These are phyloP conservation scores for Anableps anableps DNA, from an alignment of 2,797 vertebrate species.

Conservation along the genomic window DNA sequence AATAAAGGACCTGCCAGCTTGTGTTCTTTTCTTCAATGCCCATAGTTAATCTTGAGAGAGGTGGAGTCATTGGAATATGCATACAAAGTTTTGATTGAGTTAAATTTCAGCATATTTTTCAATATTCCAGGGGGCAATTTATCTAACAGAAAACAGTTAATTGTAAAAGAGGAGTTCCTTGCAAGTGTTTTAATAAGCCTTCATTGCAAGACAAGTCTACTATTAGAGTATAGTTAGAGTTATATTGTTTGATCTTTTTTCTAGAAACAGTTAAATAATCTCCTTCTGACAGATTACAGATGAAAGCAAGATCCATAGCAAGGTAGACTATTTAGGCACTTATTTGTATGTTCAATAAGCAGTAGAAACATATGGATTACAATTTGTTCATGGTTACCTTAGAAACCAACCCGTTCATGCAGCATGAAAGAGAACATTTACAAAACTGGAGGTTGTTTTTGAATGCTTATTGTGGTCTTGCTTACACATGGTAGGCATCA, in stretches of 20 bases:
- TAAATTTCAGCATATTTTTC: slow-evolving; percentile 4
- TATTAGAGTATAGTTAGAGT: background rate
- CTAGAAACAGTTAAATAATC: background rate
- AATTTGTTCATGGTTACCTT: background rate
- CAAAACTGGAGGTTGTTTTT: slow-evolving; percentile 6
- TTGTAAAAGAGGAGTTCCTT: background rate
- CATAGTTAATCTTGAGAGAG: slow-evolving; percentile 46
- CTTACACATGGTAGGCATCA: slow-evolving; percentile 27
- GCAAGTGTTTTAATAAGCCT: background rate
- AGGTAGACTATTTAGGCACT: background rate
- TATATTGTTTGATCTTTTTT: background rate
- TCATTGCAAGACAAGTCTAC: background rate
- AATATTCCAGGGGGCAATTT: slow-evolving; percentile 2
- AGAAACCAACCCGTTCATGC: background rate
- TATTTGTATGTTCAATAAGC: background rate
- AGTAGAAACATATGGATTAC: background rate
- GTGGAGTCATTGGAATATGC: slow-evolving; percentile 42
- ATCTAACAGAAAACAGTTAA: background rate
- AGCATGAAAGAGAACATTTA: background rate
- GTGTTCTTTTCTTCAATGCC: slow-evolving; percentile 53
- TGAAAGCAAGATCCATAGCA: background rate
- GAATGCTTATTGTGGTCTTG: slow-evolving; percentile 21
- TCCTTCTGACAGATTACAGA: background rate
- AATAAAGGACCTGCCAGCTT: slow-evolving; percentile 69
- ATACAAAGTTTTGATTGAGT: slow-evolving; percentile 27